Percentiles rank a stretch among this genome's conserved stretches.
Evolutionary conservation across 2,888 invertebrate genomes (phyloP).

Genomic region (Eilema griseolum): DNA sequence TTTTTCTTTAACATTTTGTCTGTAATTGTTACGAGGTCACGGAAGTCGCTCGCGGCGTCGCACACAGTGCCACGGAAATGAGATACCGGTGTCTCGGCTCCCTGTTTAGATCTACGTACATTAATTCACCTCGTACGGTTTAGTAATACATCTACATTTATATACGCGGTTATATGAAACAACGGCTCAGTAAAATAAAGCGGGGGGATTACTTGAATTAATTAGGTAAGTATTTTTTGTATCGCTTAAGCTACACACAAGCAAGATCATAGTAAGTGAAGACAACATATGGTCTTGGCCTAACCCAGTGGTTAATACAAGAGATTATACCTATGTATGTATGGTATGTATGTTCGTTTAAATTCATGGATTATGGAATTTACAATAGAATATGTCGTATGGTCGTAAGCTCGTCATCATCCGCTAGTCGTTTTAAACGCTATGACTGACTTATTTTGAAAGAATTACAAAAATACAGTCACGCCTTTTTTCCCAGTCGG

Average conservation of each 20-base stretch:
- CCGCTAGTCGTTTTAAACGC: too few relatives aligned
- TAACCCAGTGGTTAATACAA: too few relatives aligned
- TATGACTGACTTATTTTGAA: too few relatives aligned
- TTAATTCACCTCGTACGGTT: constrained; percentile 43
- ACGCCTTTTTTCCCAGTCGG: too few relatives aligned
- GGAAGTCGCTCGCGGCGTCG: constrained; percentile 46
- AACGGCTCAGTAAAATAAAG: neutral
- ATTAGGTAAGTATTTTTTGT: neutral
- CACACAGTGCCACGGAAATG: constrained; percentile 54
- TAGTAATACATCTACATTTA: constrained; percentile 18
- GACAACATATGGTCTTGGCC: too few relatives aligned
- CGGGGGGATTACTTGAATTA: neutral
- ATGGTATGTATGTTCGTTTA: too few relatives aligned
- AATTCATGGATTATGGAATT: too few relatives aligned
- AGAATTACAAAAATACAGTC: too few relatives aligned
- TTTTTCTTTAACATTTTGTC: constrained; percentile 24
- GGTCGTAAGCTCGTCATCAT: too few relatives aligned
- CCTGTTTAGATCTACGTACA: constrained; percentile 38
- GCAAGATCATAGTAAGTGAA: neutral
- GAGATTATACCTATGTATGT: too few relatives aligned
- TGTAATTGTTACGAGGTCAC: constrained; percentile 23
- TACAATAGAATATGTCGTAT: too few relatives aligned
- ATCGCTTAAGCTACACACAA: neutral
- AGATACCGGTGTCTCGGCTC: constrained; percentile 46
- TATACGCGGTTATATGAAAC: neutral